Percentiles rank a stretch among this genome's conserved stretches.
phyloP scores from a whole-genome alignment of 2,797 vertebrate genomes.

The Borostomias antarcticus region DNA sequence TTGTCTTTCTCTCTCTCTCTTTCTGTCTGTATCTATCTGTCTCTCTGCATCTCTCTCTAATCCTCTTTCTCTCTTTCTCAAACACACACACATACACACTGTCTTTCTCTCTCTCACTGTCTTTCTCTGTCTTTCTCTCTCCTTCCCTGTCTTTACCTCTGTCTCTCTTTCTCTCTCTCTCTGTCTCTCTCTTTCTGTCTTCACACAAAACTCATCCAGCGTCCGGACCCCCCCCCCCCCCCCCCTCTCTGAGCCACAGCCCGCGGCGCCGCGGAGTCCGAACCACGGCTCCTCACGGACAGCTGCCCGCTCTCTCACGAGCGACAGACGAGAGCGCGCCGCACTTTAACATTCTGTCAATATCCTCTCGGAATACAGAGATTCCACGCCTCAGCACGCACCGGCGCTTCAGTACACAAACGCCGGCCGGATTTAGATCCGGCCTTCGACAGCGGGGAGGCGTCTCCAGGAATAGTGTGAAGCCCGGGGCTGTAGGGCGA shows the following conservation, averaged over 20 bases:
- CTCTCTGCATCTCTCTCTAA: not conserved
- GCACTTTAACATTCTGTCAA: no score
- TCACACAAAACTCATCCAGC: no score
- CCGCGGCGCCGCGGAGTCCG: no score
- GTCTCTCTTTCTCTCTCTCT: conserved; percentile 26
- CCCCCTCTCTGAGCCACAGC: no score
- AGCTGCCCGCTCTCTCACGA: no score
- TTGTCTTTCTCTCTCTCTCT: not conserved
- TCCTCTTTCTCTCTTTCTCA: not conserved
- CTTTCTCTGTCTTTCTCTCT: no score
- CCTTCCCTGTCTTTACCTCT: no score
- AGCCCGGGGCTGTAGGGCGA: conserved; percentile 10
- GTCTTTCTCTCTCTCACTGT: not conserved
- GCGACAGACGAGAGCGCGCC: no score
- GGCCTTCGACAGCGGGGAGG: not conserved
- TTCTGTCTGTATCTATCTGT: not conserved
- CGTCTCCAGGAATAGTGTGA: not conserved
- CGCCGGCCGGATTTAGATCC: not conserved
- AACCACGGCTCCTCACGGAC: no score
- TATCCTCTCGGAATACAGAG: no score
- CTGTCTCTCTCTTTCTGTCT: conserved; percentile 11
- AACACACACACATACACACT: no score
- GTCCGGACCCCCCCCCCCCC: no score
- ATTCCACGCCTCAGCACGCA: not conserved
- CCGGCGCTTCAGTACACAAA: not conserved